These are phyloP conservation scores for Nylanderia fulva DNA, from an alignment of 1,140 invertebrate species.

Conservation along the genomic window DNA sequence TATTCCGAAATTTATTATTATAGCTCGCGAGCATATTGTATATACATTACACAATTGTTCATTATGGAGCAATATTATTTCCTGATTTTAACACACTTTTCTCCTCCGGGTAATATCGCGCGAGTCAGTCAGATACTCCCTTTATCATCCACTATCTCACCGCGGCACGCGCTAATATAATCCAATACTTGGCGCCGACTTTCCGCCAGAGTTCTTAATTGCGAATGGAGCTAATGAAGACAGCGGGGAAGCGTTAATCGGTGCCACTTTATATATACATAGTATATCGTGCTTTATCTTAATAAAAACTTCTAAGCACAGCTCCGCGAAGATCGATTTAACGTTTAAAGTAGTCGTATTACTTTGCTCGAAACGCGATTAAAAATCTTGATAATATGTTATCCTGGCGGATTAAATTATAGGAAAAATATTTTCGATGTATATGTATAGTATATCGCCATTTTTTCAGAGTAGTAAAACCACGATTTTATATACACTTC, in stretches of 20 bases:
- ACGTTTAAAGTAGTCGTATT: conserved; percentile 44
- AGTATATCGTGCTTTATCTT: conserved; percentile 55
- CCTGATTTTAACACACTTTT: conserved; percentile 43
- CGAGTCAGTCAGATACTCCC: neutral
- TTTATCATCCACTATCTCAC: conserved; percentile 55
- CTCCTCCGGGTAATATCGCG: conserved; percentile 40
- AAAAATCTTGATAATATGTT: conserved; percentile 14
- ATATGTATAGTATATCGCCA: too few species aligned
- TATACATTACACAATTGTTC: neutral
- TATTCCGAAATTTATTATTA: neutral
- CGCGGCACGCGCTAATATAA: conserved; percentile 57
- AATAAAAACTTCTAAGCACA: conserved; percentile 41
- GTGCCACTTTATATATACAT: conserved; percentile 58
- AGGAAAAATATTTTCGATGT: too few species aligned
- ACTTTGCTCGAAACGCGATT: conserved; percentile 2
- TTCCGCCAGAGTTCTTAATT: conserved; percentile 57
- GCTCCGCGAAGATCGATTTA: conserved; percentile 40
- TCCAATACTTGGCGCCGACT: conserved; percentile 58
- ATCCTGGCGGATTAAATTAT: too few species aligned
- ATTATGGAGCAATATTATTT: conserved; percentile 4
- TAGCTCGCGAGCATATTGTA: neutral
- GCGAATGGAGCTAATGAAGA: conserved; percentile 62
- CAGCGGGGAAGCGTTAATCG: conserved; percentile 53
- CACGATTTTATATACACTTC: too few species aligned
- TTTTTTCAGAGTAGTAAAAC: too few species aligned